phyloP scores from a whole-genome alignment of 2,113 vertebrate genomes.

The Pteruthius melanotis region DNA sequence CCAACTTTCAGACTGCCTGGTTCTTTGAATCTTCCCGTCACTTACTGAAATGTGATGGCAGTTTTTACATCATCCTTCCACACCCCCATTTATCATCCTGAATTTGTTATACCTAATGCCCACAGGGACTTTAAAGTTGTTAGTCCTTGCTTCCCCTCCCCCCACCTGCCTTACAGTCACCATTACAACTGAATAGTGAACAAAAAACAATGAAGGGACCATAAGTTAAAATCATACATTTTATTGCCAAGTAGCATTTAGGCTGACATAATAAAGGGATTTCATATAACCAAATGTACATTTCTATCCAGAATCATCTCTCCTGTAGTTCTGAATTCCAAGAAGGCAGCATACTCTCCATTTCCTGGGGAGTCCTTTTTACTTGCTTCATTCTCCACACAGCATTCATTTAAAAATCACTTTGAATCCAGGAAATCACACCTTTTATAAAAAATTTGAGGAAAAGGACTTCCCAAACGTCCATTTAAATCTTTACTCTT shows the following conservation, averaged over 20 bases:
- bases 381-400: neutral
- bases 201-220: neutral
- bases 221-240: neutral
- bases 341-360: neutral
- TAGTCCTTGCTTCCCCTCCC: neutral
- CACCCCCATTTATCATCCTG: neutral
- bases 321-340: neutral
- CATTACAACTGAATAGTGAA: neutral
- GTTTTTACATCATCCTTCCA: neutral
- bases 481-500: neutral
- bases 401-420: neutral
- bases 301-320: neutral
- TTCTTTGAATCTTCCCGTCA: neutral
- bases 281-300: neutral
- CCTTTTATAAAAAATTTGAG: neutral
- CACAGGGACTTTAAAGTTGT: neutral
- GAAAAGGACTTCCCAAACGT: neutral
- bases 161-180: neutral
- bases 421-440: neutral
- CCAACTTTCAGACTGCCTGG: neutral
- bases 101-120: neutral
- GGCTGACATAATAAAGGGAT: neutral
- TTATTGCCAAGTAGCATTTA: slow-evolving; percentile 42
- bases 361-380: neutral
- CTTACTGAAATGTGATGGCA: neutral